Evolutionary conservation across 2,113 vertebrate species (phyloP), one percentile per base, ranked within the genome.

Genomic region (Canis aureus): DNA sequence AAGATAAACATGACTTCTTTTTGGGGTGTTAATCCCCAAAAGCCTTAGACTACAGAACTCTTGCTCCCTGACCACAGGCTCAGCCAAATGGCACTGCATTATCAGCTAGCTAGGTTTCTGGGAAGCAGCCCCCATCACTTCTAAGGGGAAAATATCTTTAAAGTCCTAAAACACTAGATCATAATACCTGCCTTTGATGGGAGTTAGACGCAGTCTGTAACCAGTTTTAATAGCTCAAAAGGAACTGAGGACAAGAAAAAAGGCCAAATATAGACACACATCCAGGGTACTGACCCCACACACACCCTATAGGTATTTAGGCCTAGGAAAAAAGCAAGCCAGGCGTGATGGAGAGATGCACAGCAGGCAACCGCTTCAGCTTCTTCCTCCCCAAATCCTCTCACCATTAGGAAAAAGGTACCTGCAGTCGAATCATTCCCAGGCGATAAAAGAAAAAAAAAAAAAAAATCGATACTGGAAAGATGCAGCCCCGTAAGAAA

Each of bases 181-280:
- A 89, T n/a, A 93, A 97, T 89, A 74, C 73, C 69, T n/a, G 11
- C 29, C 53, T 97, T 78, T 85, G 53, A 83, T n/a, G 2, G 9
- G 43, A 89, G 35, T 94, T 32, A 78, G 51, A 81, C 15, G 9
- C 0, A 5, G 38, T 83, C 60, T 43, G 2, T 38, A 32, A n/a
- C 1, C 35, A 5, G 19, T 32, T 89, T 73, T 80, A 67, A 67
- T 5, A 17, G 76, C 17, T 91, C 55, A 81, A 83, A 67, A 86
- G 23, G 13, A 94, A 89, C 59, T 89, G 22, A 84, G 29, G 69
- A 76, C 83, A 91, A 95, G 73, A 95, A 69, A 93, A n/a, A 96
- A 84, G 27, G 57, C 29, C 51, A 53, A 88, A 76, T 35, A 62
- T 1, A 35, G 53, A n/a, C 22, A 23, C 15, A n/a, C 8, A 49